Conservation (phyloP, 1,140 invertebrate species). For the Macrostomum lignano region DNA sequence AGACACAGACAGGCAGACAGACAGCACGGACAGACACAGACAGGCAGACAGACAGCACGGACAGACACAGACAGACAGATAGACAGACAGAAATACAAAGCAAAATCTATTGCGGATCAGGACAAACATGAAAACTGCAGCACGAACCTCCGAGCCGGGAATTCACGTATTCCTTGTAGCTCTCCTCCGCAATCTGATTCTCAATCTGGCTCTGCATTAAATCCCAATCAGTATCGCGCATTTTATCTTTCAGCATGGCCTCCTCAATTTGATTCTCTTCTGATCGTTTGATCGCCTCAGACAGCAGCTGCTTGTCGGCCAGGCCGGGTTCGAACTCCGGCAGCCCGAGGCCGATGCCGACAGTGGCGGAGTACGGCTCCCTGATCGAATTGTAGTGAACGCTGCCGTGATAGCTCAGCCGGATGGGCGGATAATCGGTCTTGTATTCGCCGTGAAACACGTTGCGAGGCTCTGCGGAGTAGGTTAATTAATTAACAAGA, state of each 20-base stretch:
- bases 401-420: constrained; percentile 59
- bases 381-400: constrained; percentile 69
- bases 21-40: too few relatives aligned
- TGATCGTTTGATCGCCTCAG: constrained; percentile 47
- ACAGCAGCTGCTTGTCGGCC: constrained; percentile 42
- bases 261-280: constrained; percentile 60
- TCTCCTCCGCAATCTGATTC: constrained; percentile 54
- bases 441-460: constrained; percentile 50
- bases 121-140: too few relatives aligned
- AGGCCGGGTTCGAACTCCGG: constrained; percentile 48
- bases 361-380: constrained; percentile 48
- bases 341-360: constrained; percentile 55
- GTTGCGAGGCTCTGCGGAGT: constrained; percentile 47
- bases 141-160: too few relatives aligned
- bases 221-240: constrained; percentile 68
- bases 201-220: constrained; percentile 66
- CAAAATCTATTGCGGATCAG: too few relatives aligned
- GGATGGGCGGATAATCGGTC: constrained; percentile 45
- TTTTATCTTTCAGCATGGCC: constrained; percentile 68
- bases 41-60: too few relatives aligned
- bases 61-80: too few relatives aligned
- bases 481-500: too few relatives aligned
- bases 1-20: too few relatives aligned
- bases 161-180: constrained; percentile 57
- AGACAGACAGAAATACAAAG: too few relatives aligned